These are phyloP conservation scores for Mus spretus DNA, from an alignment of 2,797 vertebrate species.

Conservation along the genomic window DNA sequence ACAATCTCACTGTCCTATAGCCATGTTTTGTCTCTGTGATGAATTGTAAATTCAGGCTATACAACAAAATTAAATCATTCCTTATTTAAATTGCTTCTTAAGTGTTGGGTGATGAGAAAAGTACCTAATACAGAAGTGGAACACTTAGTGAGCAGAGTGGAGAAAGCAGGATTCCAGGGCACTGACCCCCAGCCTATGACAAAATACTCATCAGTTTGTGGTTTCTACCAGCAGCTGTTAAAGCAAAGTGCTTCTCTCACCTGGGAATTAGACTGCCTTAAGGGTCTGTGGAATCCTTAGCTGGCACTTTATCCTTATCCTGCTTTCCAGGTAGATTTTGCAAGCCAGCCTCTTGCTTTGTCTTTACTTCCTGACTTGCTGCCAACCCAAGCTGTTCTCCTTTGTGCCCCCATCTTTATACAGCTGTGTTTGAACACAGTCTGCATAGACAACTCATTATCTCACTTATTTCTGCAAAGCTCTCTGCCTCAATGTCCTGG, in stretches of 20 bases:
- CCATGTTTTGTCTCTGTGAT: neutral
- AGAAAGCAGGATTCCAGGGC: neutral
- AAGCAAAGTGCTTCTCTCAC: neutral
- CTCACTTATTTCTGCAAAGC: neutral
- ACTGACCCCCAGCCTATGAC: rapidly evolving
- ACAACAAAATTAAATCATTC: neutral
- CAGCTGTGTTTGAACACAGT: neutral
- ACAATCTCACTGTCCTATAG: neutral
- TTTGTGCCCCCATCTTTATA: neutral
- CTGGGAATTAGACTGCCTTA: neutral
- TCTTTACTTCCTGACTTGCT: neutral
- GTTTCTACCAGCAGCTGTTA: neutral
- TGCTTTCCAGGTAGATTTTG: neutral
- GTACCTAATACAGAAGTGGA: neutral
- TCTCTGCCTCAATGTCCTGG: neutral
- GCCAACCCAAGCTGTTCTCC: neutral
- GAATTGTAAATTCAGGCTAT: neutral
- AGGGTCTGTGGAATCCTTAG: too few species aligned
- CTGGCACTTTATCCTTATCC: too few species aligned
- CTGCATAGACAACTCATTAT: neutral
- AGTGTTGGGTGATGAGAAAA: neutral
- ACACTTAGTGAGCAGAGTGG: neutral
- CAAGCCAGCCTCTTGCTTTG: neutral
- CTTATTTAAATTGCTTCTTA: neutral
- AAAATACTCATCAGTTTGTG: neutral